phyloP scores from a whole-genome alignment of 2,113 vertebrate species.

The Paraplagusia blochii region DNA sequence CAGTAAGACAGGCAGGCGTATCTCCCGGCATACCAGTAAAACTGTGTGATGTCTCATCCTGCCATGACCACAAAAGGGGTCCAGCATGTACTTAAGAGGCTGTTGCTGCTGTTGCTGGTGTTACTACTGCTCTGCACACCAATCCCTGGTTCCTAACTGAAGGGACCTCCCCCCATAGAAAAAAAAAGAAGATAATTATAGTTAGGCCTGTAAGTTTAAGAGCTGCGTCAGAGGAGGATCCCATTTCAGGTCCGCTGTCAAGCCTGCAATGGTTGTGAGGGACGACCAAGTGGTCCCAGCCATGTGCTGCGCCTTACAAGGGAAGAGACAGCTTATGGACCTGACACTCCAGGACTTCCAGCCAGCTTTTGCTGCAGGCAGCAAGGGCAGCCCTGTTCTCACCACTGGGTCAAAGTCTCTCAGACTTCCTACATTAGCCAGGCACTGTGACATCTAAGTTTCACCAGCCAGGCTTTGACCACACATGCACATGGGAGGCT shows the following conservation, averaged over 20 bases:
- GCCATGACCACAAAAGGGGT: constrained; percentile 70
- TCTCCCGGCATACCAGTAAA: constrained; percentile 21
- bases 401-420: neutral
- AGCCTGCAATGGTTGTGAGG: constrained; percentile 50
- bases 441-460: too few species aligned
- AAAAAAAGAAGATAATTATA: constrained; percentile 67
- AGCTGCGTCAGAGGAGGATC: constrained; percentile 57
- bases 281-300: constrained; percentile 31
- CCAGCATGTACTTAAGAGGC: constrained; percentile 7
- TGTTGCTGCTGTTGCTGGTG: constrained; percentile 1
- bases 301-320: constrained; percentile 75
- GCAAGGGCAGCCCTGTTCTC: constrained; percentile 10
- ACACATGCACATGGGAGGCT: neutral
- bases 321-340: constrained; percentile 45
- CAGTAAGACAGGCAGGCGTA: constrained; percentile 11
- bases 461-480: neutral
- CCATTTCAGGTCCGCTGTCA: constrained; percentile 55
- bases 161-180: constrained; percentile 13
- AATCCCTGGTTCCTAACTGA: constrained; percentile 6
- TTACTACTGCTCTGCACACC: constrained; percentile 2
- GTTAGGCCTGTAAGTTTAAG: constrained; percentile 25
- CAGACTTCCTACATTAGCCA: constrained; percentile 4
- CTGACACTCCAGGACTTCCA: constrained; percentile 18
- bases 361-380: constrained; percentile 6
- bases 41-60: constrained; percentile 4